Base-by-base conservation (phyloP, 2,888 invertebrate species). In the Archips xylosteana region DNA sequence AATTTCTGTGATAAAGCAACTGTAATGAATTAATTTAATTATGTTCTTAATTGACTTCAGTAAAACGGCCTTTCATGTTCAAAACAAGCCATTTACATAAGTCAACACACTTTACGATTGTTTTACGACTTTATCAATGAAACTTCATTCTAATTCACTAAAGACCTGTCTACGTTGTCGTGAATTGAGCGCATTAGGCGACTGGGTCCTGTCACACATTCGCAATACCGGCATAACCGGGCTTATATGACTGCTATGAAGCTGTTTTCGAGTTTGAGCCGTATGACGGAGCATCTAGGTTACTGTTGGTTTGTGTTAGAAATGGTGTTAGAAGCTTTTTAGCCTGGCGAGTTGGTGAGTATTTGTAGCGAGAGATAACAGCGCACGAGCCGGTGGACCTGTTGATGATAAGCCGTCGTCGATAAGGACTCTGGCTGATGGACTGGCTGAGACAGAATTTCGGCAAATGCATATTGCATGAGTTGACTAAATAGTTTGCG, bases 351-450 rank as follows among this genome's bases (percentile, higher is more conserved):
- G 78, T 76, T 39, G 72, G 81, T 88, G 88, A 91, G 85, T 93
- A 92, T 94, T 93, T 93, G 94, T 91, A 92, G 92, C 88, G 87
- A 89, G 92, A 93, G 94, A 94, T 94, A 94, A 92, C 92, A 90
- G 89, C 89, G 87, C 85, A 91, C 89, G 89, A 92, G 92, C 90
- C 87, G 91, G 90, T 87, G 85, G 87, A 94, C 94, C 94, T 94
- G 94, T 94, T 94, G 94, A 92, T 91, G 91, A 94, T 94, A 93
- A 94, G 94, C 85, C 90, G 89, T 90, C 91, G 89, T 91, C 90
- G 93, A 93, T 93, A 93, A 93, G 91, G 87, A 89, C 84, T 79
- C 81, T 83, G 79, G 80, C 90, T 93, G 93, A 93, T 90, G 92
- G 92, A 92, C 90, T 90, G 89, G 88, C 87, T 84, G 85, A 87